Percentiles rank a stretch among this genome's conserved stretches.
phyloP scores from a whole-genome alignment of 2,888 invertebrate genomes.

The Agriotes lineatus region DNA sequence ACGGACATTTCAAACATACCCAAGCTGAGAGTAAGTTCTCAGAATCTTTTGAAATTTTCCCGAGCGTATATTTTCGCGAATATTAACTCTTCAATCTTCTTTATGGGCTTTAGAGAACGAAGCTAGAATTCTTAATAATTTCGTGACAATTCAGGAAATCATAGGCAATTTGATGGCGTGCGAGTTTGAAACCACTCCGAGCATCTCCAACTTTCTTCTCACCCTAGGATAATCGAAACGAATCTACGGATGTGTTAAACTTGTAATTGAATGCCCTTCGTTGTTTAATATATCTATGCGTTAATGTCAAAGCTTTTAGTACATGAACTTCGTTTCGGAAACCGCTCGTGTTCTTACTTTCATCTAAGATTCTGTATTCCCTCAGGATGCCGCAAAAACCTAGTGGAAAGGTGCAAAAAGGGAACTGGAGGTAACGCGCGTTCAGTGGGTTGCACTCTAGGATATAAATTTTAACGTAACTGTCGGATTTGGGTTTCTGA shows the following conservation, averaged over 20 bases:
- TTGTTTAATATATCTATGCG: neutral
- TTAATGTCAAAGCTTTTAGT: conserved; percentile 1
- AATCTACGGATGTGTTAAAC: neutral
- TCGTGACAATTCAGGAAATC: neutral
- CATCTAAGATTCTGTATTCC: conserved; percentile 14
- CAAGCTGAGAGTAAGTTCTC: too few species aligned
- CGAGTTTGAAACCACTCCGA: too few species aligned
- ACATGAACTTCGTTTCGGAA: neutral
- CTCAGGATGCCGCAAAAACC: conserved; percentile 16
- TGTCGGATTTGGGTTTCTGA: conserved; percentile 16
- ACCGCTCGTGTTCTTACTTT: conserved; percentile 7
- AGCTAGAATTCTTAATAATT: conserved; percentile 4
- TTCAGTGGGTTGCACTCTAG: conserved; percentile 13
- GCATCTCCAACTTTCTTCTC: too few species aligned
- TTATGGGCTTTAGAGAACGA: neutral
- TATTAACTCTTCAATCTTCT: conserved; percentile 3
- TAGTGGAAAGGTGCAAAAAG: conserved; percentile 16
- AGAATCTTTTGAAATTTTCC: neutral
- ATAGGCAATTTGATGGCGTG: neutral
- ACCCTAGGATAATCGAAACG: neutral
- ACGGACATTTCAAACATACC: too few species aligned
- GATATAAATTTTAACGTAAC: conserved; percentile 29
- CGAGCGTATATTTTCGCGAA: neutral
- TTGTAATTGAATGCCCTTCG: neutral
- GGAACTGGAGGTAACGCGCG: neutral